These are phyloP conservation scores for Antedon mediterranea DNA, from an alignment of 53 echinoderm and acorn worm genomes.

Conservation along the genomic window DNA sequence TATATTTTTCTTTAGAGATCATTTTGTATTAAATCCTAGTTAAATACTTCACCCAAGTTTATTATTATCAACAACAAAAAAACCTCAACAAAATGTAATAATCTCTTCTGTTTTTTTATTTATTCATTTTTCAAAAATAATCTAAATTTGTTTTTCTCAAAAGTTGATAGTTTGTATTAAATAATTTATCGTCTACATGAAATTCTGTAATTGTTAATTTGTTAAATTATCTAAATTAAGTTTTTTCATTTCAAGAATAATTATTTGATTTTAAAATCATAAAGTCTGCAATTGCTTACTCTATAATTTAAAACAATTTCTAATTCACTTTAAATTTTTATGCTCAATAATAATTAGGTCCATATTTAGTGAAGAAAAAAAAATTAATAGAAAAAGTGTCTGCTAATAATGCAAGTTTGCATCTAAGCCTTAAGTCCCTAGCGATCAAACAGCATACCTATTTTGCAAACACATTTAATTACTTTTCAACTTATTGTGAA, in stretches of 20 bases:
- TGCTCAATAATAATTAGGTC: neutral
- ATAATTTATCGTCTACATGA: too few relatives aligned
- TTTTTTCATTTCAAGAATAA: neutral
- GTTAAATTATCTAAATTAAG: too few relatives aligned
- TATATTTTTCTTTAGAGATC: neutral
- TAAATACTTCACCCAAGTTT: neutral
- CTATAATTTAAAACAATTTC: neutral
- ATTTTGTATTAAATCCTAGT: neutral
- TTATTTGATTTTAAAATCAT: neutral
- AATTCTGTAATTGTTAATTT: too few relatives aligned
- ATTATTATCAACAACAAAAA: too few relatives aligned
- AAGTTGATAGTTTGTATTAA: too few relatives aligned
- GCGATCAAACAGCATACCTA: neutral
- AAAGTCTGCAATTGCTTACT: neutral
- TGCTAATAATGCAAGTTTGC: too few relatives aligned
- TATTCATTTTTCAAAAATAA: too few relatives aligned
- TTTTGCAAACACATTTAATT: neutral
- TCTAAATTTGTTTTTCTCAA: too few relatives aligned
- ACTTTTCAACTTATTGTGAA: neutral
- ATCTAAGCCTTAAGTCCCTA: neutral
- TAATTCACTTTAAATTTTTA: neutral
- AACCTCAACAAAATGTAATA: too few relatives aligned
- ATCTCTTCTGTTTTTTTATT: too few relatives aligned
- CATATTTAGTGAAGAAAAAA: neutral
- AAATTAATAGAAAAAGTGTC: neutral